Evolutionary conservation across 92 coral and sea anemone species (phyloP).

Genomic region (Epizoanthus rinbou): DNA sequence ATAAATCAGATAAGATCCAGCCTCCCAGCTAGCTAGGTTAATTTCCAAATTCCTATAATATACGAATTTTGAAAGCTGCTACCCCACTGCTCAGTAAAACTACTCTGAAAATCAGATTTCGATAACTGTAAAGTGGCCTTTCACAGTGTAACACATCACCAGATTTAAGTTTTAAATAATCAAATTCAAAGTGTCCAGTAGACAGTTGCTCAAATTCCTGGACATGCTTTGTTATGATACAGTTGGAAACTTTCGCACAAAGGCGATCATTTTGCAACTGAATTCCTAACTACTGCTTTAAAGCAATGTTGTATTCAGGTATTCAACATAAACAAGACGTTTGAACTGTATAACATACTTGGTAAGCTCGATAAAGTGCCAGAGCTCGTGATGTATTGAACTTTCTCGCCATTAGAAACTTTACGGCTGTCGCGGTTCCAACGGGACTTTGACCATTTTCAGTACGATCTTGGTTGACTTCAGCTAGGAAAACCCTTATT

Average conservation of each 20-base stretch:
- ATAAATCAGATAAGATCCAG: not conserved
- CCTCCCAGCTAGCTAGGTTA: not conserved
- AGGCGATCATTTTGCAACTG: not conserved
- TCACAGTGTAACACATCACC: not conserved
- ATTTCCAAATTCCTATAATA: too few species aligned
- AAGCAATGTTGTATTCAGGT: not conserved
- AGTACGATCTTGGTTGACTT: slow-evolving; percentile 77
- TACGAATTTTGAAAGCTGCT: not conserved
- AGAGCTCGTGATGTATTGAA: slow-evolving; percentile 86
- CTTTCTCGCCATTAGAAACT: slow-evolving; percentile 90
- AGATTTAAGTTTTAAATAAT: not conserved
- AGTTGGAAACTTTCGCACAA: not conserved
- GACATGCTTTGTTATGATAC: not conserved
- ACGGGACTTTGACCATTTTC: slow-evolving; percentile 77
- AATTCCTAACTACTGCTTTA: not conserved
- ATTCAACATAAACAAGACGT: not conserved
- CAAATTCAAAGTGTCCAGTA: not conserved
- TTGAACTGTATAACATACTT: slow-evolving; percentile 50
- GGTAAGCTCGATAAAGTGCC: slow-evolving; percentile 70
- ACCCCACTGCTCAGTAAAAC: not conserved
- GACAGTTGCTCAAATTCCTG: not conserved
- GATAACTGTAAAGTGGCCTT: not conserved
- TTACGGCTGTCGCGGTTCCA: slow-evolving; percentile 87
- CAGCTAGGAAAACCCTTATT: slow-evolving; percentile 72
- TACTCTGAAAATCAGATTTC: not conserved